A percentile compares a stretch with the other conserved stretches of the same genome.
phyloP scores from a whole-genome alignment of 2,113 vertebrate species.

The Gavialis gangeticus region DNA sequence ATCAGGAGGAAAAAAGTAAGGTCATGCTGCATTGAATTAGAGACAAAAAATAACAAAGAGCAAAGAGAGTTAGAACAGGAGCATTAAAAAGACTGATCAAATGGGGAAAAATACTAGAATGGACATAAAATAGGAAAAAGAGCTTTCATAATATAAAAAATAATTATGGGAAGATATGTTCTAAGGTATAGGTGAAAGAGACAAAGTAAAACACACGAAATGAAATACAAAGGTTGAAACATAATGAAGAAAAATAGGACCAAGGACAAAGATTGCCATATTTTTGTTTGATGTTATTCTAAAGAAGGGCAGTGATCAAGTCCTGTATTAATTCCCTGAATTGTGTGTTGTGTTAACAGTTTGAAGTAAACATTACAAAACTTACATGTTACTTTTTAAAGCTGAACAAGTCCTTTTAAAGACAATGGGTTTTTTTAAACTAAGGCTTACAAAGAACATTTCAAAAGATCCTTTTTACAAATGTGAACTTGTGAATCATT shows the following conservation, averaged over 20 bases:
- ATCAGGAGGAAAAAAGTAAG: not conserved
- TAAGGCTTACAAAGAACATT: rapidly evolving
- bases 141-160: not conserved
- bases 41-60: not conserved
- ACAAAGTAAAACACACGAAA: not conserved
- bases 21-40: not conserved
- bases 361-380: not conserved
- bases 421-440: not conserved
- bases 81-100: not conserved
- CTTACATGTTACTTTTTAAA: not conserved
- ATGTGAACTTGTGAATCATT: too few relatives aligned
- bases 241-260: not conserved
- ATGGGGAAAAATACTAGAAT: not conserved
- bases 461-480: not conserved
- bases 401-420: not conserved
- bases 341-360: not conserved
- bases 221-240: not conserved
- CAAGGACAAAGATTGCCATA: not conserved
- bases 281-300: not conserved
- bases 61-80: not conserved
- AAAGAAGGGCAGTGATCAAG: not conserved
- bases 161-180: not conserved
- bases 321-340: not conserved
- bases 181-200: not conserved
- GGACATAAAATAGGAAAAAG: not conserved